Percentiles rank a stretch among this genome's conserved stretches.
phyloP scores from a whole-genome alignment of 2,888 invertebrate genomes.

The Myopa tessellatipennis region DNA sequence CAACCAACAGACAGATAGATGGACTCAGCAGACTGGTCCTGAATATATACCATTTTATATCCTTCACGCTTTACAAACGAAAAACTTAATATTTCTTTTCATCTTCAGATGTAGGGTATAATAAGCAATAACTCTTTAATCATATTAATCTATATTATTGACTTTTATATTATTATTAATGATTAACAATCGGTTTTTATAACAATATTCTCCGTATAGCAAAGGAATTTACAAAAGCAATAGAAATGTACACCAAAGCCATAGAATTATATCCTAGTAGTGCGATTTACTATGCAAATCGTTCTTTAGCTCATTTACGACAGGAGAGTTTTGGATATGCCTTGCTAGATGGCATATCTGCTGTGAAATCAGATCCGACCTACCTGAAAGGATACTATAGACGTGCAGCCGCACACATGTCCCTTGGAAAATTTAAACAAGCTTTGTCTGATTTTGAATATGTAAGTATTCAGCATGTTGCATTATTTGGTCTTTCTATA shows the following conservation, averaged over 20 bases:
- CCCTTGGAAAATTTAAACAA: slow-evolving; percentile 95
- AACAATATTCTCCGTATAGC: slow-evolving; percentile 73
- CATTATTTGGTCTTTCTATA: background rate
- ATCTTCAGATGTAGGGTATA: no score
- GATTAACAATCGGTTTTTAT: background rate
- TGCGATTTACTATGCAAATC: slow-evolving; percentile 92
- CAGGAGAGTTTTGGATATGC: slow-evolving; percentile 97
- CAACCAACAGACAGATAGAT: no score
- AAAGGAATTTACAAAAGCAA: slow-evolving; percentile 90
- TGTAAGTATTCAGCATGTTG: slow-evolving; percentile 71
- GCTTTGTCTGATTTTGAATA: slow-evolving; percentile 97
- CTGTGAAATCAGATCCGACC: slow-evolving; percentile 87
- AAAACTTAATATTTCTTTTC: no score
- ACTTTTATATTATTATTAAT: no score
- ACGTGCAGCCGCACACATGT: slow-evolving; percentile 96
- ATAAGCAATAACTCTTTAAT: no score
- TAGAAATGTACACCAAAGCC: slow-evolving; percentile 87
- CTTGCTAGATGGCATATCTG: slow-evolving; percentile 88
- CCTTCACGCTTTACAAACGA: no score
- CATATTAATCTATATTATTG: no score
- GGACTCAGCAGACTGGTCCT: no score
- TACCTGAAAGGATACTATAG: slow-evolving; percentile 98
- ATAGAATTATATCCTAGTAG: slow-evolving; percentile 85
- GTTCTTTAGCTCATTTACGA: slow-evolving; percentile 94
- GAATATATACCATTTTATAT: no score